These are phyloP conservation scores for Tragelaphus imberbis DNA, from an alignment of 2,113 vertebrate genomes.

Conservation along the genomic window DNA sequence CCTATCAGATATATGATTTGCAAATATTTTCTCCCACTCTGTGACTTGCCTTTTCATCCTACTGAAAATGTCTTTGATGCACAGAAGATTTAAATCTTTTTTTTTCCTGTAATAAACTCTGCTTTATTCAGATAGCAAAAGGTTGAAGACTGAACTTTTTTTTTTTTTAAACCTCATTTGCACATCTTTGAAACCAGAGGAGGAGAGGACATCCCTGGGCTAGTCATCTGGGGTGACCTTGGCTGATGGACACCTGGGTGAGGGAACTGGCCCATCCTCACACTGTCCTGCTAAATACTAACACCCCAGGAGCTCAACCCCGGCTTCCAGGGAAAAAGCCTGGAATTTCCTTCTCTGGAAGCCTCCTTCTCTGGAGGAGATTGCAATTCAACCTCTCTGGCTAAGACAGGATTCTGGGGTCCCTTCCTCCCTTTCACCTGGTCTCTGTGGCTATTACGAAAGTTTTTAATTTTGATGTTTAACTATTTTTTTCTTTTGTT, in stretches of 20 bases:
- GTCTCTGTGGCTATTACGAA: not conserved
- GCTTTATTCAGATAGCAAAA: slow-evolving; percentile 54
- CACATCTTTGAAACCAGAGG: not conserved
- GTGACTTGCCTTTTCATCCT: not conserved
- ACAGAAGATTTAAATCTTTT: not conserved
- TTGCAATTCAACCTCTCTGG: not conserved
- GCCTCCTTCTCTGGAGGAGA: not conserved
- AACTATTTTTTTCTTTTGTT: not conserved
- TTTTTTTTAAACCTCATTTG: not conserved
- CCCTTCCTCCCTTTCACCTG: not conserved
- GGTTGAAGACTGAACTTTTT: not conserved
- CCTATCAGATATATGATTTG: not conserved
- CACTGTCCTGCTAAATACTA: not conserved
- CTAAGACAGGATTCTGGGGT: not conserved
- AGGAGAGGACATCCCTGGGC: not conserved
- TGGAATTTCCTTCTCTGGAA: too few species aligned
- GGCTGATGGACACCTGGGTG: not conserved
- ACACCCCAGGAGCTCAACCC: not conserved
- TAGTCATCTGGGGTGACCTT: not conserved
- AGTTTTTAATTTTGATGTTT: not conserved
- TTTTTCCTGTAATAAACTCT: slow-evolving; percentile 6
- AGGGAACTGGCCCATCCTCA: not conserved
- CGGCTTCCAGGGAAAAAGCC: not conserved
- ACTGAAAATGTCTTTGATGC: not conserved
- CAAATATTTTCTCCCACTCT: not conserved